Percentiles rank a stretch among this genome's conserved stretches.
Conservation (phyloP, 2,797 vertebrate genomes). For the Amblyraja radiata region DNA sequence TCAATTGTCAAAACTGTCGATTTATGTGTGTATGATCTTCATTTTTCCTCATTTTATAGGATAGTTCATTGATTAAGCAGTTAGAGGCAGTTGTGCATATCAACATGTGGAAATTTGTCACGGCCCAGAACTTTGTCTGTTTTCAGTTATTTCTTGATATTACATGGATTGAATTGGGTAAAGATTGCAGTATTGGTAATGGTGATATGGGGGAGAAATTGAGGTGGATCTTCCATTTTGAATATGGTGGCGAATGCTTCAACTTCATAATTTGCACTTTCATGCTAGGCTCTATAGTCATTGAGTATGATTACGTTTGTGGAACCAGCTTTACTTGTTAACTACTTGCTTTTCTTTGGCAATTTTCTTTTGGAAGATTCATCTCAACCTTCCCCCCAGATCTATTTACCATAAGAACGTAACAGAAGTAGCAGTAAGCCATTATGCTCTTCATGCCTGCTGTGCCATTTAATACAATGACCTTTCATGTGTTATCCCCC, state of each 20-base stretch:
- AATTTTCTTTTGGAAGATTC: no score
- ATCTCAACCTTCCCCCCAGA: no score
- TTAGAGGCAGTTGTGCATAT: neutral
- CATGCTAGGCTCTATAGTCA: neutral
- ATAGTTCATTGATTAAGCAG: neutral
- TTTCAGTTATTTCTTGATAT: neutral
- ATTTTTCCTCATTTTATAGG: neutral
- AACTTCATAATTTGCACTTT: neutral
- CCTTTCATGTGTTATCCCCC: no score
- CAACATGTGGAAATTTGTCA: neutral
- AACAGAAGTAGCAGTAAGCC: no score
- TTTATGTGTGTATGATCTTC: neutral
- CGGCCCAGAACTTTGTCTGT: neutral
- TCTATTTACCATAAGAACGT: no score
- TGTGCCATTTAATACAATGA: no score
- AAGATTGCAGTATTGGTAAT: neutral
- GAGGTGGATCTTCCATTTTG: neutral
- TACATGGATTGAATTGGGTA: neutral
- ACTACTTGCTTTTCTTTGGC: no score
- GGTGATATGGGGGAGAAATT: neutral
- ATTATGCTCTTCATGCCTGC: no score
- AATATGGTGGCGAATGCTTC: neutral
- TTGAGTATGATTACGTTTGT: neutral
- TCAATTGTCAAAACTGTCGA: neutral
- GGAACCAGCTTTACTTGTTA: neutral